Percentiles rank a stretch among this genome's conserved stretches.
phyloP scores from a whole-genome alignment of 2,888 invertebrate genomes.

The Aradus depressus region DNA sequence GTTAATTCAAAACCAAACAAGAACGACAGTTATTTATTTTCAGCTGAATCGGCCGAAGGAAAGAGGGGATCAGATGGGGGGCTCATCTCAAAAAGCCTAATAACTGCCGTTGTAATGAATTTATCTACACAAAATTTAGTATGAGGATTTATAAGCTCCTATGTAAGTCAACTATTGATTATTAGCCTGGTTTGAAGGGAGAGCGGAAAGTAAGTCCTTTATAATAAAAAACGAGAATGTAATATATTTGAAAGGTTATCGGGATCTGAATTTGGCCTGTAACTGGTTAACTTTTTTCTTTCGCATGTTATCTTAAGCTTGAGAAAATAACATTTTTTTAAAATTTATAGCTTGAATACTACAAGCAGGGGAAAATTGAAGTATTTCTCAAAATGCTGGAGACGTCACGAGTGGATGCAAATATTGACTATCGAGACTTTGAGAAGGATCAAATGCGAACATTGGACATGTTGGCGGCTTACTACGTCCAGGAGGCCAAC shows the following conservation, averaged over 20 bases:
- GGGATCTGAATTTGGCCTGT: not conserved
- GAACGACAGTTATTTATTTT: no score
- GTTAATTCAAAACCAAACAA: no score
- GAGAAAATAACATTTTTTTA: not conserved
- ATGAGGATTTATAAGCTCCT: no score
- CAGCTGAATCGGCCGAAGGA: no score
- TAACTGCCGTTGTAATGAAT: no score
- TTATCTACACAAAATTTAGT: no score
- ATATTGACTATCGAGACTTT: conserved; percentile 74
- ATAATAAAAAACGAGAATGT: not conserved
- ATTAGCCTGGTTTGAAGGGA: no score
- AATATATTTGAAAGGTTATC: not conserved
- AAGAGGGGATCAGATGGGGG: no score
- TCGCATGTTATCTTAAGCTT: not conserved
- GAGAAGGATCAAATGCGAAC: conserved; percentile 97
- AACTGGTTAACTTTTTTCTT: not conserved
- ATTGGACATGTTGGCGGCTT: conserved; percentile 93
- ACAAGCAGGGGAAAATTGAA: conserved; percentile 81
- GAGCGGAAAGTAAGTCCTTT: no score
- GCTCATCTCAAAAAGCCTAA: no score
- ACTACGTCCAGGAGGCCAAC: conserved; percentile 93
- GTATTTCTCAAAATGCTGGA: conserved; percentile 94
- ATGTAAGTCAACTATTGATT: no score
- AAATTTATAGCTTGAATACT: conserved; percentile 79
- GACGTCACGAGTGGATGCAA: conserved; percentile 72